Conservation (phyloP, 2,797 vertebrate species). For the Pantherophis vulpinus region DNA sequence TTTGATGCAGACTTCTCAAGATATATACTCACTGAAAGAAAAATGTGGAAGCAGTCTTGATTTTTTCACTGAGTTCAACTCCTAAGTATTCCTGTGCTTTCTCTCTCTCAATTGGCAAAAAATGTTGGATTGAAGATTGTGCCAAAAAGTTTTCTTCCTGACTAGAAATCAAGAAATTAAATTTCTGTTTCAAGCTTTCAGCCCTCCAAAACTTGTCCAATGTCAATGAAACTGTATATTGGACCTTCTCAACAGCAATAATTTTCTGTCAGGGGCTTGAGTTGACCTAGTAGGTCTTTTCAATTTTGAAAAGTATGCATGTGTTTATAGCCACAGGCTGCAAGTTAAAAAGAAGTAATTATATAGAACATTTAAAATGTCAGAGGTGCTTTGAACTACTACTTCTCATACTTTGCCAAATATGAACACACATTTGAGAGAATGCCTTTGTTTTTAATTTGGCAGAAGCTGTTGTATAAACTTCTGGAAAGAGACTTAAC, state of each 20-base stretch:
- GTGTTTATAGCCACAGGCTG: not conserved
- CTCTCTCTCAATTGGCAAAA: not conserved
- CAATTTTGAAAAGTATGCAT: accelerated
- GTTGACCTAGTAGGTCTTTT: not conserved
- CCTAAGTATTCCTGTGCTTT: not conserved
- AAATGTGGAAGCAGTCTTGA: not conserved
- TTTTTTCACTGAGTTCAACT: not conserved
- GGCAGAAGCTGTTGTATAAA: not conserved
- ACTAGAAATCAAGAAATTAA: not conserved
- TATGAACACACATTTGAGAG: accelerated
- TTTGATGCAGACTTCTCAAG: not conserved
- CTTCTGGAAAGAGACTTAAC: not conserved
- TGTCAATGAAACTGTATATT: not conserved
- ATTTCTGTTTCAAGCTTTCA: not conserved
- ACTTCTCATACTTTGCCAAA: not conserved
- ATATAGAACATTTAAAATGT: not conserved
- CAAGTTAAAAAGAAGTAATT: not conserved
- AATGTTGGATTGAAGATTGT: not conserved
- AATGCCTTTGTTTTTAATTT: not conserved
- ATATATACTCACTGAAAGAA: not conserved
- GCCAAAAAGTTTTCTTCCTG: not conserved
- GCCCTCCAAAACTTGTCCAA: not conserved
- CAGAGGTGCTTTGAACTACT: slow-evolving; percentile 2
- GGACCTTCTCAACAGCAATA: not conserved
- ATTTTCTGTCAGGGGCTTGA: not conserved